Evolutionary conservation across 2,888 invertebrate genomes (phyloP).

Genomic region (Phortica magna): DNA sequence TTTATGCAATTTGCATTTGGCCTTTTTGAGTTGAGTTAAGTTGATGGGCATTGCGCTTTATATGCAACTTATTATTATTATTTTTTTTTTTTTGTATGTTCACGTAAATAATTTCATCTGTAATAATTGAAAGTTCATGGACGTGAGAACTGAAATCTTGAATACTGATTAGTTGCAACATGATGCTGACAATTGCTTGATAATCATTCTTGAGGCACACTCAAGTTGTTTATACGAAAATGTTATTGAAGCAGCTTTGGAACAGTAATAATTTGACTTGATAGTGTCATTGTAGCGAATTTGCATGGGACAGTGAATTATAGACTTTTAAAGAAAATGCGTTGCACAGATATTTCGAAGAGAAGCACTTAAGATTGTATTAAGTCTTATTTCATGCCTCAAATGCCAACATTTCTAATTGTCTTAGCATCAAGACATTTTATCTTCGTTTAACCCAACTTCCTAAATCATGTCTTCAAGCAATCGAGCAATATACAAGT

Average conservation of each 20-base stretch:
- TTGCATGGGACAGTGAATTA: too few species aligned
- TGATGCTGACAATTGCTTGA: too few species aligned
- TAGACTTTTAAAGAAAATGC: too few species aligned
- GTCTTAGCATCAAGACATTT: not conserved
- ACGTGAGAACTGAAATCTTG: not conserved
- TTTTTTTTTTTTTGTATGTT: too few species aligned
- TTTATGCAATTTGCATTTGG: slow-evolving; percentile 25
- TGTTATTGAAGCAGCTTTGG: not conserved
- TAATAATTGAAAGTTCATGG: slow-evolving; percentile 18
- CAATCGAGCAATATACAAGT: not conserved
- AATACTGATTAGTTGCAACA: too few species aligned
- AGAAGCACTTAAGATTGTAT: too few species aligned
- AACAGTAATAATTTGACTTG: too few species aligned
- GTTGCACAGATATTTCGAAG: too few species aligned
- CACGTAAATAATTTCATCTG: not conserved
- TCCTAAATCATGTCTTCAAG: not conserved
- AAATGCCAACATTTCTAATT: not conserved
- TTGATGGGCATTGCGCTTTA: not conserved
- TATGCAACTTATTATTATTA: not conserved
- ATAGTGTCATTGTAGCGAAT: too few species aligned
- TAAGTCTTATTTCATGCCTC: too few species aligned
- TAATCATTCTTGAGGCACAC: not conserved
- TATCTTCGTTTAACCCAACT: not conserved
- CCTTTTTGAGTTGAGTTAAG: slow-evolving; percentile 17
- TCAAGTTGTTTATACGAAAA: not conserved